These are phyloP conservation scores for Hylia prasina DNA, from an alignment of 2,113 vertebrate species.

Conservation along the genomic window DNA sequence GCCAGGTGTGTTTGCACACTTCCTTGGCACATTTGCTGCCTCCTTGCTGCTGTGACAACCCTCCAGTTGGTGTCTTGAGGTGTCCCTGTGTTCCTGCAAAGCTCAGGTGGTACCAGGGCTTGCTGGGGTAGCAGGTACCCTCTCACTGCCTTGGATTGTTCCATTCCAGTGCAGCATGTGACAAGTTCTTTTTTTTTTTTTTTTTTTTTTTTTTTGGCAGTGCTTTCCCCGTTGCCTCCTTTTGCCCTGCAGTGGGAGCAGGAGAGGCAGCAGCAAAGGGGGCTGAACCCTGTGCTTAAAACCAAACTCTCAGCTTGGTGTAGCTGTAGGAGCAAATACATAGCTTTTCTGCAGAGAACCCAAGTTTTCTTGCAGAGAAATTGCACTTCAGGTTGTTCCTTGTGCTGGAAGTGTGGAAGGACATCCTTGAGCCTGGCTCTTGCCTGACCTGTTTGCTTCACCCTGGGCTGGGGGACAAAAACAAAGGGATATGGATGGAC, in stretches of 20 bases:
- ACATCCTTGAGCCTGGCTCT: not conserved
- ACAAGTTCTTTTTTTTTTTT: not conserved
- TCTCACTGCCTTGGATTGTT: not conserved
- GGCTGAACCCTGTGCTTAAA: not conserved
- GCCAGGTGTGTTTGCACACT: not conserved
- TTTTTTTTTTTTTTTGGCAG: not conserved
- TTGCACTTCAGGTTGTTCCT: not conserved
- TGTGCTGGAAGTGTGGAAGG: not conserved
- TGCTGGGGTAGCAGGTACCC: not conserved
- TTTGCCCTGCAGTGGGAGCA: not conserved
- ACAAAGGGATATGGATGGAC: rapidly evolving
- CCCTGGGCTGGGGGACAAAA: too few species aligned
- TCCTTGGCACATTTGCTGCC: not conserved
- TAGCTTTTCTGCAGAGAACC: not conserved
- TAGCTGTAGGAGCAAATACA: not conserved
- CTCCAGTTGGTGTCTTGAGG: not conserved
- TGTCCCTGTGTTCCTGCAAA: not conserved
- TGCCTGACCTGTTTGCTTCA: not conserved
- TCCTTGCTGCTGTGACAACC: not conserved
- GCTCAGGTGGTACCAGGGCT: not conserved
- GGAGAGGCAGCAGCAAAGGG: not conserved
- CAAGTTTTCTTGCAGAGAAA: not conserved
- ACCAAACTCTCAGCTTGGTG: not conserved
- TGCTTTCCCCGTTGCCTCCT: not conserved
- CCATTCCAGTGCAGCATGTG: not conserved